Percentiles rank a stretch among this genome's conserved stretches.
Conservation (phyloP, 2,113 vertebrate genomes). For the Chinchilla lanigera region DNA sequence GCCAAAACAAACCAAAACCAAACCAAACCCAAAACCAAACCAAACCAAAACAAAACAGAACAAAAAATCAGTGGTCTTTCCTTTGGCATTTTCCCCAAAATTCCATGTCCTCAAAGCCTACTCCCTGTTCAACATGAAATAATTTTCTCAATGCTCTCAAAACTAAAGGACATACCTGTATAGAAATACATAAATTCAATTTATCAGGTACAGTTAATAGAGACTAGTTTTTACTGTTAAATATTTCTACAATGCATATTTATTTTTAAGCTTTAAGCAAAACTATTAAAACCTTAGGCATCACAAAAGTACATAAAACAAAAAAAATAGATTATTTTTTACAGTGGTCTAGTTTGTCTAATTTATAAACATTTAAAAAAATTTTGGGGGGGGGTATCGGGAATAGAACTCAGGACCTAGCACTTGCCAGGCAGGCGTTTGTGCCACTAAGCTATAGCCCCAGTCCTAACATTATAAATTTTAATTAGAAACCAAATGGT, state of each 20-base stretch:
- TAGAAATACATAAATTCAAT: constrained; percentile 49
- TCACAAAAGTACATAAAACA: neutral
- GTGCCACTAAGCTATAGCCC: too few relatives aligned
- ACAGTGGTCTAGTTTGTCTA: neutral
- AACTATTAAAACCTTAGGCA: constrained; percentile 36
- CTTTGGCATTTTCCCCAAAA: neutral
- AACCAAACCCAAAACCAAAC: too few relatives aligned
- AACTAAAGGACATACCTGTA: constrained; percentile 19
- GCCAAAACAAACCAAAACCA: too few relatives aligned
- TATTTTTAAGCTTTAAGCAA: constrained; percentile 47
- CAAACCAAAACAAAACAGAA: too few relatives aligned
- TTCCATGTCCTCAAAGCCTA: neutral
- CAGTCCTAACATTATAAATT: neutral
- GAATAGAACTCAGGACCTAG: too few relatives aligned
- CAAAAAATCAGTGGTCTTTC: neutral
- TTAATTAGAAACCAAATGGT: constrained; percentile 34
- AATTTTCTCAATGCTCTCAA: constrained; percentile 44
- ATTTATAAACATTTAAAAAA: constrained; percentile 24
- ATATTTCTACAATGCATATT: constrained; percentile 21
- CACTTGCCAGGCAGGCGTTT: too few relatives aligned
- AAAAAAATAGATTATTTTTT: neutral
- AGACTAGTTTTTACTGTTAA: constrained; percentile 56
- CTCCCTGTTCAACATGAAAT: constrained; percentile 38
- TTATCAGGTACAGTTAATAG: constrained; percentile 10
- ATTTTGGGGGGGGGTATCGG: too few relatives aligned